Conservation (phyloP, 35 echinoderm and acorn worm species). For the Heliocidaris tuberculata region DNA sequence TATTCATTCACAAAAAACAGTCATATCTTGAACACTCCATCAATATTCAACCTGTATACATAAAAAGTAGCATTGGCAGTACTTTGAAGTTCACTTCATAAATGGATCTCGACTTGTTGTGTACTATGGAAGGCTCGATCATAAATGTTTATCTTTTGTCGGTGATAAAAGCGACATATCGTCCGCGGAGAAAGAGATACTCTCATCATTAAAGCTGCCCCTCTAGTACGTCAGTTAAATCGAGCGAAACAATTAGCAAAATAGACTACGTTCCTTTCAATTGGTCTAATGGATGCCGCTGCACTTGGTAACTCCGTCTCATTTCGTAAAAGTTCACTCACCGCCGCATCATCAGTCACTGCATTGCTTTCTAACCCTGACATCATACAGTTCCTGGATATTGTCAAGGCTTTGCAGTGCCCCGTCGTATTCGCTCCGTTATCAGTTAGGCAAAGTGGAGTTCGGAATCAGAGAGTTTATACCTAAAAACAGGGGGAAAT, state of each 20-base stretch:
- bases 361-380: neutral
- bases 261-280: constrained; percentile 10
- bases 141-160: neutral
- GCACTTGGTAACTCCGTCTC: neutral
- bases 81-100: neutral
- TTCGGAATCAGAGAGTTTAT: neutral
- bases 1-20: neutral
- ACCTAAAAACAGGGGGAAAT: neutral
- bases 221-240: neutral
- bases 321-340: neutral
- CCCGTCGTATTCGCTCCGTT: neutral
- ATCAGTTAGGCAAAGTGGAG: neutral
- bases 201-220: neutral
- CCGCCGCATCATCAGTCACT: neutral
- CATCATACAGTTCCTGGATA: neutral
- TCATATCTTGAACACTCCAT: neutral
- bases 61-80: neutral
- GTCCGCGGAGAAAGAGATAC: neutral
- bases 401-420: constrained; percentile 7
- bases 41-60: neutral
- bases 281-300: neutral
- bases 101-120: neutral
- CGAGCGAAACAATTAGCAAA: constrained; percentile 16
- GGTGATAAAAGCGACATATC: neutral
- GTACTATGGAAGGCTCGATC: neutral